Evolutionary conservation across 2,888 invertebrate genomes (phyloP), one percentile per base, ranked within the genome.

Genomic region (Cephus runcator): DNA sequence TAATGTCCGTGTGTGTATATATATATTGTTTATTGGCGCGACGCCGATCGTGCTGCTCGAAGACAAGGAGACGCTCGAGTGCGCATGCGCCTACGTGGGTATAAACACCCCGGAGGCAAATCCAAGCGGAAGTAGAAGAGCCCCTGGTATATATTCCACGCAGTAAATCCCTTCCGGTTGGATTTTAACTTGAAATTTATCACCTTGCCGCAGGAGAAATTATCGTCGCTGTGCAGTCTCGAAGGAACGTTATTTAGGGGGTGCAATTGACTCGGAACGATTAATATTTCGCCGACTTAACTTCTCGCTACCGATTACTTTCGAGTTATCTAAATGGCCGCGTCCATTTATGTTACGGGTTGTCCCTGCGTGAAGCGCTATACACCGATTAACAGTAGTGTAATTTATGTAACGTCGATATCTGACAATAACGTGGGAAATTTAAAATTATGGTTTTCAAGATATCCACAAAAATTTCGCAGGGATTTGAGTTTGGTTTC

Each of bases 141-240:
- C 81, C 81, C 56, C 73, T 71, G 83, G 82, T 85, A 87, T 71
- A 71, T 71, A 71, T 85, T 83, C 83, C 81, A 80, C 81, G 84
- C 81, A 85, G 87, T 88, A 89, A 90, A 88, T 88, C 87, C 87
- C 84, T 87, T 88, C 86, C 83, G 85, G 87, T 85, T 85, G 88
- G 88, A 88, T 88, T 89, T 89, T 88, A 89, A 88, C 88, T 86
- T 84, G 84, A 81, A 90, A 89, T 89, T 88, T 90, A 90, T 88
- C 84, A 87, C 84, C 78, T 68, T 78, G 75, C 81, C 73, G 81
- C 77, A 76, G 56, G 76, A 23, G 87, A 87, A 89, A 86, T 88
- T 88, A 90, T 89, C 86, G 87, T 88, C 85, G 84, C 83, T 82
- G 82, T 83, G 85, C 83, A 83, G 80, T 76, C 83, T 81, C 81